phyloP scores from a whole-genome alignment of 2,113 vertebrate genomes.

The Heterotis niloticus region DNA sequence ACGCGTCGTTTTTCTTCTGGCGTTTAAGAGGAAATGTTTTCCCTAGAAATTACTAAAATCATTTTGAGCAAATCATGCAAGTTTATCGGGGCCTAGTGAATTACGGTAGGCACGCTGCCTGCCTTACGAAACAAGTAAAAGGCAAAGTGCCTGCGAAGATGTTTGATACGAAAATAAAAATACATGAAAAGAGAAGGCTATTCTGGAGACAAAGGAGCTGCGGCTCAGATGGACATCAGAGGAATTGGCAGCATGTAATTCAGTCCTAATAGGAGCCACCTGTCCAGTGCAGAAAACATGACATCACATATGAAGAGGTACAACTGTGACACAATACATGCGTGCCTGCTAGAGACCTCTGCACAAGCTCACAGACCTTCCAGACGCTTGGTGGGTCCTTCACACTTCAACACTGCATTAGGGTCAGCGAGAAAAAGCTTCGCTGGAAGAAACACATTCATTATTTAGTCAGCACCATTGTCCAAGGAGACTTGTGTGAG shows the following conservation, averaged over 20 bases:
- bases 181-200: conserved; percentile 4
- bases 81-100: neutral
- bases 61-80: neutral
- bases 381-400: conserved; percentile 47
- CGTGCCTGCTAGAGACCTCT: conserved; percentile 39
- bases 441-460: conserved; percentile 29
- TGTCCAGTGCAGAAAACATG: conserved; percentile 46
- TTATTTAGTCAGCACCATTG: neutral
- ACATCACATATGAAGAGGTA: conserved; percentile 54
- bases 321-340: conserved; percentile 46
- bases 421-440: conserved; percentile 28
- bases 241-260: conserved; percentile 38
- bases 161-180: neutral
- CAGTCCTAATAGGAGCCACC: conserved; percentile 56
- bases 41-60: too few species aligned
- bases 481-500: neutral
- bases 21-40: too few species aligned
- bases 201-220: conserved; percentile 33
- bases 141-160: neutral
- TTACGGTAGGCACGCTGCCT: neutral
- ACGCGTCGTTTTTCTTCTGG: neutral
- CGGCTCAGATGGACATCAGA: conserved; percentile 51
- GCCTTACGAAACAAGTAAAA: neutral
- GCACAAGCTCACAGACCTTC: conserved; percentile 42
- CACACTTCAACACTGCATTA: conserved; percentile 52